Conservation (phyloP, 2,797 vertebrate species). For the Acrossocheilus wenchowensis region DNA sequence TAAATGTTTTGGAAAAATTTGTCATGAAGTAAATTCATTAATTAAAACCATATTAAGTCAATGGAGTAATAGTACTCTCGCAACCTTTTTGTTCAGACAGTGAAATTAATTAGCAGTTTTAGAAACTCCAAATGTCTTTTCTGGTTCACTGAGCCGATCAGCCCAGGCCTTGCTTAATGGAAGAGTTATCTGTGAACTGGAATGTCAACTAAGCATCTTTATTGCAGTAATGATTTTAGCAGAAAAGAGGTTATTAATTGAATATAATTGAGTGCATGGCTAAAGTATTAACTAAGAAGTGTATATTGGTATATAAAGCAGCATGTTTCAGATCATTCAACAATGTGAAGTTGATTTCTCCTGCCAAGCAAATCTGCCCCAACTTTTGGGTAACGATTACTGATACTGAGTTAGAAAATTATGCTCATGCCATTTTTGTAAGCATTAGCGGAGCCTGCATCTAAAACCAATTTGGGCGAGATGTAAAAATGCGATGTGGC, state of each 20-base stretch:
- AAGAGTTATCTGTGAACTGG: slow-evolving; percentile 67
- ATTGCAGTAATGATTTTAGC: slow-evolving; percentile 70
- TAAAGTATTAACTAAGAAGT: slow-evolving; percentile 54
- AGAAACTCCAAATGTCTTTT: slow-evolving; percentile 60
- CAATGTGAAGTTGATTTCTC: slow-evolving; percentile 9
- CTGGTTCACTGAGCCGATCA: slow-evolving; percentile 70
- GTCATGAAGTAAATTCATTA: slow-evolving; percentile 15
- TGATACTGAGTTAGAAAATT: not conserved
- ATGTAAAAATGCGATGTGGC: not conserved
- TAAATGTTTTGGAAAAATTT: not conserved
- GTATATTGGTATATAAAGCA: not conserved
- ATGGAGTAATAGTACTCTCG: slow-evolving; percentile 18
- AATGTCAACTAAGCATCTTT: slow-evolving; percentile 79
- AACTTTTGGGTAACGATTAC: not conserved
- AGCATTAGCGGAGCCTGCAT: not conserved
- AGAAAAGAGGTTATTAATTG: slow-evolving; percentile 76
- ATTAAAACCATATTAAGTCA: slow-evolving; percentile 32
- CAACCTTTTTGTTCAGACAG: slow-evolving; percentile 45
- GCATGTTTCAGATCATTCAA: slow-evolving; percentile 4
- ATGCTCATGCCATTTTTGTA: not conserved
- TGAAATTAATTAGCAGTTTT: slow-evolving; percentile 69
- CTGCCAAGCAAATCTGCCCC: slow-evolving; percentile 3
- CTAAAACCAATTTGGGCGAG: not conserved
- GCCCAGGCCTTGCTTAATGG: slow-evolving; percentile 57
- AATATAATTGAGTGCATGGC: slow-evolving; percentile 68